phyloP scores from a whole-genome alignment of 2,797 vertebrate genomes.

The Rhabdomys pumilio region DNA sequence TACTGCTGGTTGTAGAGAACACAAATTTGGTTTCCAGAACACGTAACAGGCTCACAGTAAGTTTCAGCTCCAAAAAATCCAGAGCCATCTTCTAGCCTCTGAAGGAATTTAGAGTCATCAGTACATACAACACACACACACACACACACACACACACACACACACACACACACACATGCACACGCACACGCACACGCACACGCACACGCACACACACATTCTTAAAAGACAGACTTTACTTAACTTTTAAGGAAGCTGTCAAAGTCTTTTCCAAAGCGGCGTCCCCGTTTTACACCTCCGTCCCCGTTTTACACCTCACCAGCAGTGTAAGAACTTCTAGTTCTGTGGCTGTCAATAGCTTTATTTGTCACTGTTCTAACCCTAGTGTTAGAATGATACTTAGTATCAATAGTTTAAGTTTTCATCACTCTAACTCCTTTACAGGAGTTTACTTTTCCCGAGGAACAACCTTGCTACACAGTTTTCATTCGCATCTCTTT shows the following conservation, averaged over 20 bases:
- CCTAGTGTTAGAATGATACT: background rate
- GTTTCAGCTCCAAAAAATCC: background rate
- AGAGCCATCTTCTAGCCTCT: background rate
- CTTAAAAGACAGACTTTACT: background rate
- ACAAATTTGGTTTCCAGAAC: background rate
- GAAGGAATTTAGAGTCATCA: no score
- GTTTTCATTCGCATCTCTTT: background rate
- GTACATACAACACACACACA: background rate
- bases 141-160: background rate
- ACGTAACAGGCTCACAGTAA: background rate
- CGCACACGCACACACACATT: background rate
- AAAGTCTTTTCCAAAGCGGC: background rate
- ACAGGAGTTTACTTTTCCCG: background rate
- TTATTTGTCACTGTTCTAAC: background rate
- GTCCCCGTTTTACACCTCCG: background rate
- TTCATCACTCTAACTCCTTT: background rate
- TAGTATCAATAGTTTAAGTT: background rate
- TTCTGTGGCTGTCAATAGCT: background rate
- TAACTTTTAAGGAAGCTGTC: slow-evolving; percentile 18
- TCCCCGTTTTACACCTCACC: background rate
- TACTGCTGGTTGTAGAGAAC: no score
- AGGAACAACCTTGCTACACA: background rate
- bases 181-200: background rate
- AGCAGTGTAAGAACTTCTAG: background rate
- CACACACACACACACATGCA: background rate